Base-by-base conservation (phyloP, 2,888 invertebrate genomes). In the Eilema depressum region DNA sequence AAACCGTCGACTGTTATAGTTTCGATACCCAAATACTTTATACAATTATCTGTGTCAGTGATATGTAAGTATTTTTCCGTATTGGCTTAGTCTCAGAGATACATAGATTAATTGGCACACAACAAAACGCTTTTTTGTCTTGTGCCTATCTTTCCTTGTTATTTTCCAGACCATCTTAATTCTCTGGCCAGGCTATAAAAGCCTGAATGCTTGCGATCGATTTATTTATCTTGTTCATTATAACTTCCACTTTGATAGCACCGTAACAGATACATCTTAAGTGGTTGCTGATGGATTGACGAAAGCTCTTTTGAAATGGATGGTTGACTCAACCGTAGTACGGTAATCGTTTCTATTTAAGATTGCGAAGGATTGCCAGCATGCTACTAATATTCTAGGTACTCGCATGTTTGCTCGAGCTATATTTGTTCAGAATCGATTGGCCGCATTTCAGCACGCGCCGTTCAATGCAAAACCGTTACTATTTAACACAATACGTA, bases 391-490 rank as follows among this genome's bases (percentile, higher is more conserved):
- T 74, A 71, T 76, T 70, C 75, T 72, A 69, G 53, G 65, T 59
- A 69, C 33, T 62, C 26, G 47, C 33, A 80, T 87, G 88, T 91
- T 90, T 90, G 87, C 83, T 83, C 75, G 83, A 81, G 87, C 92
- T 92, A 92, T 92, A 91, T 92, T 88, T 89, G 90, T 88, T 86
- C 81, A 75, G 78, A 88, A 91, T 89, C 91, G 90, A 92, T 91
- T 91, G 91, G 89, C 91, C 93, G 93, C 94, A 93, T 94, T 94
- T 91, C 86, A 89, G 89, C 94, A 94, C 93, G 94, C 89, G 89
- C 92, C 83, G 86, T 82, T 87, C 88, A 87, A 89, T 89, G 81
- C 87, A 81, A 85, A 88, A 86, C 89, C 85, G 90, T 89, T 92
- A 88, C 90, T 91, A 89, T 91, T 91, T 90, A 88, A 89, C 89